Conservation (phyloP, 2,888 invertebrate species). For the Yponomeuta malinellus region DNA sequence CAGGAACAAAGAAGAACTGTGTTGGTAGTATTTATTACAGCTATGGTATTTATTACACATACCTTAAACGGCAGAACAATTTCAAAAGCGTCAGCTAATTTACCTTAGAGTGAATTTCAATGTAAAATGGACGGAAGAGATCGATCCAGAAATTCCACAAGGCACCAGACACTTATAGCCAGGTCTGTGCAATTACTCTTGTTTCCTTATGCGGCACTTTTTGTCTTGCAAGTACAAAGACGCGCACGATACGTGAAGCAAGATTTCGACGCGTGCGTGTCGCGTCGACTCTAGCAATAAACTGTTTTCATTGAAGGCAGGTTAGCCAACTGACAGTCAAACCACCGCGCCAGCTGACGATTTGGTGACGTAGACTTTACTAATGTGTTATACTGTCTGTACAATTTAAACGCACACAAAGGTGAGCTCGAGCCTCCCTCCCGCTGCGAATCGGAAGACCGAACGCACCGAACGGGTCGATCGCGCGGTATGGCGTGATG, state of each 20-base stretch:
- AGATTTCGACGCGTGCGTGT: conserved; percentile 41
- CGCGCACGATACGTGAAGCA: conserved; percentile 35
- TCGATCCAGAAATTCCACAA: conserved; percentile 13
- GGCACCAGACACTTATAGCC: conserved; percentile 13
- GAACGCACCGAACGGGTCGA: conserved; percentile 30
- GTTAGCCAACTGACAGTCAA: neutral
- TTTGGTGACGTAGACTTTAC: conserved; percentile 37
- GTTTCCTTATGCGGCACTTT: neutral
- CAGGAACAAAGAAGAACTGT: neutral
- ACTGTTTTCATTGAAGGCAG: conserved; percentile 31
- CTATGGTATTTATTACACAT: neutral
- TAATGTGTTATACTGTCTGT: neutral
- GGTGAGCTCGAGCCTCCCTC: conserved; percentile 17
- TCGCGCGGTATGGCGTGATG: conserved; percentile 67
- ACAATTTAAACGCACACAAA: neutral
- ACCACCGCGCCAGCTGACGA: conserved; percentile 36
- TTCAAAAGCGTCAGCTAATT: neutral
- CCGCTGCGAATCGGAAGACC: conserved; percentile 5
- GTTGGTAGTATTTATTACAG: neutral
- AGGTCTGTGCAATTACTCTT: neutral
- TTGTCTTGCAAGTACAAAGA: conserved; percentile 17
- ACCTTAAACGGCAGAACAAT: neutral
- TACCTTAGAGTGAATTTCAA: conserved; percentile 15
- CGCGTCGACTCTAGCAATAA: conserved; percentile 46
- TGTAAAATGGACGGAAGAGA: neutral